Base-by-base conservation (phyloP, 2,797 vertebrate genomes). In the Arnoldichthys spilopterus region DNA sequence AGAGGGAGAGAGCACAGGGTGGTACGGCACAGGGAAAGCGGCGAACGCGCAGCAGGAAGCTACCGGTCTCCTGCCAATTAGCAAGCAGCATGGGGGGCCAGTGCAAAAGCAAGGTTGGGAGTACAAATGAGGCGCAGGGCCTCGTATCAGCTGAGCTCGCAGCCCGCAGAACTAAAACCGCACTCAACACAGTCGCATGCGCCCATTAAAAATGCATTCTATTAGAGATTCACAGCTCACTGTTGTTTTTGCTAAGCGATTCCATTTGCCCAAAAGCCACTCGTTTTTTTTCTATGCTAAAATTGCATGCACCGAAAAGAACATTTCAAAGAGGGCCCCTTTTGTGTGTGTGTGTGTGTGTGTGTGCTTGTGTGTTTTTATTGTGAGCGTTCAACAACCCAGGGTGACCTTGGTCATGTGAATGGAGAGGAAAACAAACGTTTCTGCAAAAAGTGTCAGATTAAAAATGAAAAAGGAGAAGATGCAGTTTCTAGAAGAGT, bases 61-160 rank as follows among this genome's bases (percentile, higher is more conserved):
- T 89, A 90, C 89, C 88, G 89, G 92, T 92, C 92, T 94, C 91
- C 90, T 89, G 87, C 91, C 93, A 94, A 94, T 95, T 95, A 95
- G 91, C 90, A 91, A 87, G 72, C 89, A 89, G 91, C 88, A 88
- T 90, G 83, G 78, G 82, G 82, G 85, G 81, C 77, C 90, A 90
- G 87, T 88, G 92, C 91, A 91, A 91, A 87, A 90, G 78, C 59
- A 49, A 82, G 91, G 91, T 85, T 84, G 84, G 84, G 86, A 92
- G 93, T 92, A 94, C 92, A 92, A 91, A 94, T 91, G 88, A 91
- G 89, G 85, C 82, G 87, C 89, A 71, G 47, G 74, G 87, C 81
- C 84, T 86, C 86, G 85, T 78, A 87, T 88, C 81, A 87, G 81
- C 86, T 66, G 78, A 59, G 34, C 71, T 83, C 80, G 40, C 76